A percentile compares a stretch with the other conserved stretches of the same genome.
phyloP scores from a whole-genome alignment of 2,888 invertebrate genomes.

The Marronus borbonicus region DNA sequence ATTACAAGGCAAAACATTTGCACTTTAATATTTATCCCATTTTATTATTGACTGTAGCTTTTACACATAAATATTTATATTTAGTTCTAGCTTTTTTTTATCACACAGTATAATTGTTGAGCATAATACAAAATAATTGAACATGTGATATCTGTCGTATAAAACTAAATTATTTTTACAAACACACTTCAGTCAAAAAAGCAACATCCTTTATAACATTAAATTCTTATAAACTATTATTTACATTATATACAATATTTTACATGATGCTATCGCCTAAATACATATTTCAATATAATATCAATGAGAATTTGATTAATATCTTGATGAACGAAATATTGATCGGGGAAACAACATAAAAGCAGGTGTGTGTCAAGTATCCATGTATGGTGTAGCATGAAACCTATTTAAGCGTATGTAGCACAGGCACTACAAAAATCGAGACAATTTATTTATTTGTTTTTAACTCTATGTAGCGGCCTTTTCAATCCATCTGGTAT shows the following conservation, averaged over 20 bases:
- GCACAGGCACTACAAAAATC: too few species aligned
- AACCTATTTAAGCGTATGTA: too few species aligned
- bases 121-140: conserved; percentile 34
- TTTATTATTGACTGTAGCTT: conserved; percentile 38
- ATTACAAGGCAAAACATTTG: conserved; percentile 43
- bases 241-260: conserved; percentile 42
- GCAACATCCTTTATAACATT: conserved; percentile 24
- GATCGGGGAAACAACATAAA: background rate
- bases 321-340: conserved; percentile 14
- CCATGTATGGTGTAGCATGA: too few species aligned
- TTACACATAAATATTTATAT: conserved; percentile 39
- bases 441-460: too few species aligned
- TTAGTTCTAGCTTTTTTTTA: conserved; percentile 35
- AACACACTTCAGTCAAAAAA: conserved; percentile 44
- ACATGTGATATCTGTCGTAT: conserved; percentile 6
- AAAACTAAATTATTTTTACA: conserved; percentile 39
- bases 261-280: conserved; percentile 19
- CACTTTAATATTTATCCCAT: conserved; percentile 17
- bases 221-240: conserved; percentile 31
- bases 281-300: background rate
- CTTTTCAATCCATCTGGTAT: too few species aligned
- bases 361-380: background rate
- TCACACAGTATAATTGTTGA: conserved; percentile 44
- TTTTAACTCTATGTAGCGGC: too few species aligned
- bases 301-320: conserved; percentile 3